Evolutionary conservation across 53 echinoderm and acorn worm species (phyloP).

Genomic region (Luidia sarsii): DNA sequence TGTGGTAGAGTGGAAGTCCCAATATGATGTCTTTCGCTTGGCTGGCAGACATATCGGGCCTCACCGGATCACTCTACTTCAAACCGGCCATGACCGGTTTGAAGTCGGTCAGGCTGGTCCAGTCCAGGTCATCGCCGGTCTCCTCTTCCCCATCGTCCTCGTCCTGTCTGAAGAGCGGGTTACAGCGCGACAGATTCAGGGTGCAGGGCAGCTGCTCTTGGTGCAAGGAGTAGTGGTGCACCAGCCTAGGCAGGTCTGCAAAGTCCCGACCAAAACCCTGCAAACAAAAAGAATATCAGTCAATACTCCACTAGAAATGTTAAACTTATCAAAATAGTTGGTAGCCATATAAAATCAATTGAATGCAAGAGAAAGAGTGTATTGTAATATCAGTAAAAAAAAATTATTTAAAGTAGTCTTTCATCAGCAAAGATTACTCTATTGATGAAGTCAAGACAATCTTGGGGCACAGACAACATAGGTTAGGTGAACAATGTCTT

Average conservation of each 20-base stretch:
- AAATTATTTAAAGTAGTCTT: too few species aligned
- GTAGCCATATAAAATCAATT: background rate
- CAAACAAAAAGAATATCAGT: background rate
- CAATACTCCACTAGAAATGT: background rate
- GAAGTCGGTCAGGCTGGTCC: slow-evolving; percentile 85
- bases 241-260: slow-evolving; percentile 88
- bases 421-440: too few species aligned
- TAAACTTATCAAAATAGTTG: background rate
- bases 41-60: too few species aligned
- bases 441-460: too few species aligned
- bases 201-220: slow-evolving; percentile 92
- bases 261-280: slow-evolving; percentile 99
- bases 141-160: slow-evolving; percentile 69
- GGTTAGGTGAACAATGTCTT: too few species aligned
- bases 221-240: slow-evolving; percentile 88
- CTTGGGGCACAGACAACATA: too few species aligned
- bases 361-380: background rate
- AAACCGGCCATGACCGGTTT: slow-evolving; percentile 55
- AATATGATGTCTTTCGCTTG: too few species aligned
- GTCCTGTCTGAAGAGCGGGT: slow-evolving; percentile 80
- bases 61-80: slow-evolving; percentile 37
- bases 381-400: too few species aligned
- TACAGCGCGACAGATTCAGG: slow-evolving; percentile 82
- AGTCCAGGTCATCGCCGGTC: slow-evolving; percentile 71
- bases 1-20: too few species aligned